A percentile compares a stretch with the other conserved stretches of the same genome.
These are phyloP conservation scores for Hestina assimilis DNA, from an alignment of 1,140 invertebrate genomes.

Conservation along the genomic window DNA sequence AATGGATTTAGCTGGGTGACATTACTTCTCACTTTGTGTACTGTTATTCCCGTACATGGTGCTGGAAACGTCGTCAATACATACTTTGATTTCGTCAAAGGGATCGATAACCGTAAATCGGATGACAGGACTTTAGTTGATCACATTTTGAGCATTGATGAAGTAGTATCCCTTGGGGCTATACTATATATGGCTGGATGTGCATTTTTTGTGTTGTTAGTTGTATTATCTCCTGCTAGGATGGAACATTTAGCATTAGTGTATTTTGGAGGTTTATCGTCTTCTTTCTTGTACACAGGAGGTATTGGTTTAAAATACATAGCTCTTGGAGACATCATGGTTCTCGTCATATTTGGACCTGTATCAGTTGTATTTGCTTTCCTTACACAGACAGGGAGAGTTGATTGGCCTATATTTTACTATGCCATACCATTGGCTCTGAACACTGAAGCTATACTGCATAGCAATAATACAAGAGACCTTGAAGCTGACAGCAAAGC, in stretches of 20 bases:
- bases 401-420: slow-evolving; percentile 92
- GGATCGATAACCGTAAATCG: slow-evolving; percentile 94
- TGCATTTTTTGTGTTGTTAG: slow-evolving; percentile 90
- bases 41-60: slow-evolving; percentile 93
- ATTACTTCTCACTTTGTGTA: slow-evolving; percentile 89
- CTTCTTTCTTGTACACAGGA: slow-evolving; percentile 95
- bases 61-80: slow-evolving; percentile 98
- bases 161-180: slow-evolving; percentile 92
- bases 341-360: slow-evolving; percentile 95
- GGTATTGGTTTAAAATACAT: slow-evolving; percentile 97
- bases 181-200: slow-evolving; percentile 93
- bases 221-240: slow-evolving; percentile 90
- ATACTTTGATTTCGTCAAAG: slow-evolving; percentile 96
- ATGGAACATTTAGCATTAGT: slow-evolving; percentile 96
- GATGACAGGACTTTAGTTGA: slow-evolving; percentile 96
- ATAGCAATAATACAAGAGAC: slow-evolving; percentile 96
- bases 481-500: slow-evolving; percentile 90
- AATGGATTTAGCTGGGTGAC: slow-evolving; percentile 88
- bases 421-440: slow-evolving; percentile 96
- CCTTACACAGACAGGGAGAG: slow-evolving; percentile 92
- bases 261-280: slow-evolving; percentile 97
- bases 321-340: slow-evolving; percentile 93
- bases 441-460: slow-evolving; percentile 96
- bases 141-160: slow-evolving; percentile 90
- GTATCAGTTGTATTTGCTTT: slow-evolving; percentile 96